A percentile compares a stretch with the other conserved stretches of the same genome.
phyloP scores from a whole-genome alignment of 23 tunicate genomes.

The Pegea sp. region DNA sequence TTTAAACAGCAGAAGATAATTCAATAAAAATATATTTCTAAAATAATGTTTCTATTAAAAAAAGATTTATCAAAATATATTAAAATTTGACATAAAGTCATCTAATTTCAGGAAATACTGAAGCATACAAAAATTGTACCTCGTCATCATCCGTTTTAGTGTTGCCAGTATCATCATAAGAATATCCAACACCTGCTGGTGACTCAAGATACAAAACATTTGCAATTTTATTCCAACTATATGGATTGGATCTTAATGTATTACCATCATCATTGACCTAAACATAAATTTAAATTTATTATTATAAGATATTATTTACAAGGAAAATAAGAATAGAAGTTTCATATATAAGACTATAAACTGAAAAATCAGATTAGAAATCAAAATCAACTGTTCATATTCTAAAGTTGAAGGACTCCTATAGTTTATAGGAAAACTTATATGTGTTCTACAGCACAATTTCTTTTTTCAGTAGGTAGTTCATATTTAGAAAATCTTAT shows the following conservation, averaged over 20 bases:
- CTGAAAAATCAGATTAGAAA: no score
- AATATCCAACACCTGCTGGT: slow-evolving; percentile 90
- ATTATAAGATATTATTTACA: background rate
- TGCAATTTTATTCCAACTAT: slow-evolving; percentile 79
- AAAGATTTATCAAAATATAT: background rate
- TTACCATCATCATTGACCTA: slow-evolving; percentile 34
- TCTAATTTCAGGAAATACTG: no score
- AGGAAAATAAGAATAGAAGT: no score
- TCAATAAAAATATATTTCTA: background rate
- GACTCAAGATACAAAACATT: slow-evolving; percentile 71
- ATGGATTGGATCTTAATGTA: slow-evolving; percentile 37
- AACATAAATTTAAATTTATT: background rate
- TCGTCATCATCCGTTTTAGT: slow-evolving; percentile 41
- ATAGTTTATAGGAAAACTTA: no score
- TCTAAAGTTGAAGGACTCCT: no score
- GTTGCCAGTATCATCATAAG: slow-evolving; percentile 55
- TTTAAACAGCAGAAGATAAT: no score
- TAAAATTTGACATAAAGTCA: background rate
- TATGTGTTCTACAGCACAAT: no score
- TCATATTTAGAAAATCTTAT: no score
- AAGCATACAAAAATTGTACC: slow-evolving; percentile 4
- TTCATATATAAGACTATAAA: no score
- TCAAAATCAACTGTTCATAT: no score
- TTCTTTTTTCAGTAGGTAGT: no score
- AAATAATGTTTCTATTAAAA: background rate